Conservation (phyloP, 1,140 invertebrate genomes). For the Leptoteleia sp. region DNA sequence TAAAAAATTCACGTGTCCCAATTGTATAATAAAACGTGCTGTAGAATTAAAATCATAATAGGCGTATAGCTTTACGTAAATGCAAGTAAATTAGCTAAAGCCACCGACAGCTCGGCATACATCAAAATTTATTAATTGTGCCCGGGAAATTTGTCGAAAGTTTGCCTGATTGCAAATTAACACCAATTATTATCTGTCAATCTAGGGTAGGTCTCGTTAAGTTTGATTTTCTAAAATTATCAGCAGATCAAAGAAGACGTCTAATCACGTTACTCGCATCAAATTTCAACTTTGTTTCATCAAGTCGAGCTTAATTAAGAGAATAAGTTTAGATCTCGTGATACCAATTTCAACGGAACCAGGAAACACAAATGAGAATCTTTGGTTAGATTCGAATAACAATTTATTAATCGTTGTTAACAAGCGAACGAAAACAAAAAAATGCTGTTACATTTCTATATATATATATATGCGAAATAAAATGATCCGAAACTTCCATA, state of each 20-base stretch:
- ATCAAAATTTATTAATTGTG: constrained; percentile 24
- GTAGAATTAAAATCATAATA: too few species aligned
- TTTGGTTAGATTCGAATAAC: not conserved
- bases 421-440: too few species aligned
- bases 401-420: constrained; percentile 2
- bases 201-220: constrained; percentile 22
- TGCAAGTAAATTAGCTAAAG: too few species aligned
- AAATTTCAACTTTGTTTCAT: constrained; percentile 55
- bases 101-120: too few species aligned
- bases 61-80: too few species aligned
- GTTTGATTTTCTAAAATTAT: constrained; percentile 45
- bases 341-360: not conserved
- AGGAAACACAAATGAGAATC: constrained; percentile 17
- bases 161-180: constrained; percentile 31
- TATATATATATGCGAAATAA: too few species aligned
- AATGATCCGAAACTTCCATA: not conserved
- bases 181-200: constrained; percentile 32
- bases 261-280: constrained; percentile 38
- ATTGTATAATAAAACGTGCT: too few species aligned
- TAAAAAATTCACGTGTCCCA: too few species aligned
- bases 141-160: constrained; percentile 8
- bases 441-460: too few species aligned
- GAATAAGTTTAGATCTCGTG: constrained; percentile 24
- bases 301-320: constrained; percentile 33
- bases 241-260: constrained; percentile 33